Conservation (phyloP, 1,140 invertebrate species). For the Pseudomyrmex gracilis region DNA sequence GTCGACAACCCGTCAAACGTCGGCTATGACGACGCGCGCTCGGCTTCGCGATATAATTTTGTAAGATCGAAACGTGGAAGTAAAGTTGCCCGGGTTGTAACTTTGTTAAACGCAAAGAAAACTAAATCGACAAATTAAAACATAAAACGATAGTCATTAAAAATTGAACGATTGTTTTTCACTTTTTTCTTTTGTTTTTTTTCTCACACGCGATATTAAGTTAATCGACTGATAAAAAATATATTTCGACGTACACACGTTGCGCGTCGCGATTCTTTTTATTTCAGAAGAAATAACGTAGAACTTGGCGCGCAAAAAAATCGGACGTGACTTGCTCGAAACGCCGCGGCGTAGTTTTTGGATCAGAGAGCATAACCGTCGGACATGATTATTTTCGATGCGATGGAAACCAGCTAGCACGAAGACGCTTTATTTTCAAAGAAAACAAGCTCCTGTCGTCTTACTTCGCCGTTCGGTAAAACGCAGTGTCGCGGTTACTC, state of each 20-base stretch:
- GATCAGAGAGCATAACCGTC: constrained; percentile 1
- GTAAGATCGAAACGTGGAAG: background rate
- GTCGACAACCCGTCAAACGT: constrained; percentile 33
- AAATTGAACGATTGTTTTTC: background rate
- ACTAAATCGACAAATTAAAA: background rate
- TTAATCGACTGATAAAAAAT: too few relatives aligned
- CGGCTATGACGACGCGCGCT: background rate
- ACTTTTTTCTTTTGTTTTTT: background rate
- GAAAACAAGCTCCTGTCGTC: constrained; percentile 34
- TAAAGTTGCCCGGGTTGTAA: background rate
- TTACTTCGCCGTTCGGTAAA: constrained; percentile 16
- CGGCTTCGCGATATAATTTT: constrained; percentile 5
- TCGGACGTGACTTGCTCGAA: background rate
- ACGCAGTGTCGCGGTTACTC: constrained; percentile 19
- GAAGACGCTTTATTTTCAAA: constrained; percentile 36
- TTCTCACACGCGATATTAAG: too few relatives aligned
- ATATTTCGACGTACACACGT: too few relatives aligned
- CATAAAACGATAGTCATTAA: background rate
- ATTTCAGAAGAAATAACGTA: background rate
- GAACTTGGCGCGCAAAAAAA: background rate
- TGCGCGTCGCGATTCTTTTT: background rate
- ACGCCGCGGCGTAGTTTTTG: constrained; percentile 11
- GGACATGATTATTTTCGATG: constrained; percentile 43
- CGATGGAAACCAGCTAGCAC: constrained; percentile 17
- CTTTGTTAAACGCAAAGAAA: background rate